Conservation (phyloP, 2,113 vertebrate genomes). For the Ancistrus triradiatus region DNA sequence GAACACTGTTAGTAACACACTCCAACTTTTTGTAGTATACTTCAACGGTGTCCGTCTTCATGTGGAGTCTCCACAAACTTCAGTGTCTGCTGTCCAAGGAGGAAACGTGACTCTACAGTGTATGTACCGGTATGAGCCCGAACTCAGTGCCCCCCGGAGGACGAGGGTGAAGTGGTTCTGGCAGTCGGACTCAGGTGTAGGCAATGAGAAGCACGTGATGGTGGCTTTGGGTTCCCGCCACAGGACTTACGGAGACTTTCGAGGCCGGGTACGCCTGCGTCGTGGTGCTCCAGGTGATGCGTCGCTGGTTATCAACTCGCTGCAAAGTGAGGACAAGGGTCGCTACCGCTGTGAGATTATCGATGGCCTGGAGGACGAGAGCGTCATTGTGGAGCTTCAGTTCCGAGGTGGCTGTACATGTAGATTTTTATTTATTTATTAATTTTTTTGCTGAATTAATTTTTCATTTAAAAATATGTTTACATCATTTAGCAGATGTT, state of each 20-base stretch:
- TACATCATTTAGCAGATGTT: too few species aligned
- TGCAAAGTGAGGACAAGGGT: conserved; percentile 78
- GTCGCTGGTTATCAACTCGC: conserved; percentile 74
- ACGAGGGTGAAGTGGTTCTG: conserved; percentile 91
- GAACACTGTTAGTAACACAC: background rate
- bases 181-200: conserved; percentile 62
- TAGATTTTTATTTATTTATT: too few species aligned
- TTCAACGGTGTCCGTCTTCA: conserved; percentile 74
- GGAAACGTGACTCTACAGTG: conserved; percentile 82
- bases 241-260: conserved; percentile 79
- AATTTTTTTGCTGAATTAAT: too few species aligned
- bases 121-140: conserved; percentile 72
- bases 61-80: conserved; percentile 73
- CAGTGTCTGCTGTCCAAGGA: conserved; percentile 74
- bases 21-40: conserved; percentile 52
- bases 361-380: conserved; percentile 88
- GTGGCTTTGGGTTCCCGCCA: conserved; percentile 77
- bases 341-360: conserved; percentile 91
- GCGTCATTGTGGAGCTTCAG: conserved; percentile 79
- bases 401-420: conserved; percentile 76
- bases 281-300: conserved; percentile 57
- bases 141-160: conserved; percentile 55
- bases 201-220: conserved; percentile 76
- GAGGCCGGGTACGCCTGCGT: conserved; percentile 71
- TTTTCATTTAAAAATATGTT: too few species aligned